Evolutionary conservation across 2,797 vertebrate species (phyloP).

Genomic region (Nyctalus aviator): DNA sequence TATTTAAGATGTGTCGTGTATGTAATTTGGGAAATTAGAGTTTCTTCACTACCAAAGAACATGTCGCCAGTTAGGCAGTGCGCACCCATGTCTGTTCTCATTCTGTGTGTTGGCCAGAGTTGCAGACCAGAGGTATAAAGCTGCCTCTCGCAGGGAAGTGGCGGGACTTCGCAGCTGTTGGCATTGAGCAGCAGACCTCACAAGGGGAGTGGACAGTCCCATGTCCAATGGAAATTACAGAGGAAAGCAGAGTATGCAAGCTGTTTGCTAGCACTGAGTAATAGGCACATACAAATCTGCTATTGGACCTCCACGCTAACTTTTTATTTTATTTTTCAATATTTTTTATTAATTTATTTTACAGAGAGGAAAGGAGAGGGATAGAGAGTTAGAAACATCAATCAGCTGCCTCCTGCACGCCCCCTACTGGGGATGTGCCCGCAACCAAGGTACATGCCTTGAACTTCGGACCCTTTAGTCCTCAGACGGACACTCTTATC

Average conservation of each 20-base stretch:
- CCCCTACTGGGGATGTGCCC: too few relatives aligned
- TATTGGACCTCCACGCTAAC: neutral
- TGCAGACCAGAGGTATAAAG: neutral
- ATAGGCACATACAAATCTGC: neutral
- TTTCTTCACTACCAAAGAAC: neutral
- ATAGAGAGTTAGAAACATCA: too few relatives aligned
- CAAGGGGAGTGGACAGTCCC: constrained; percentile 56
- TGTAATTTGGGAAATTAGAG: neutral
- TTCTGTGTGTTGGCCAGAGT: neutral
- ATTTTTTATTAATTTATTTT: too few relatives aligned
- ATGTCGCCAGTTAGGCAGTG: neutral
- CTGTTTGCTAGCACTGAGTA: constrained; percentile 38
- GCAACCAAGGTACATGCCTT: too few relatives aligned
- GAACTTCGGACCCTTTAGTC: too few relatives aligned
- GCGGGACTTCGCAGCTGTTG: constrained; percentile 49
- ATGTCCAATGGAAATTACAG: constrained; percentile 65
- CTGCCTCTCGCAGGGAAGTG: neutral
- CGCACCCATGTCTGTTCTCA: neutral
- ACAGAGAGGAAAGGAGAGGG: too few relatives aligned
- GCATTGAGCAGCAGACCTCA: neutral
- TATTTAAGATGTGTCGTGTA: neutral
- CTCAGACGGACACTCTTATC: too few relatives aligned
- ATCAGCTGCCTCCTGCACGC: too few relatives aligned
- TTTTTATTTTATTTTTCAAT: neutral
- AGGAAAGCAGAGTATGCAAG: constrained; percentile 52